Percentiles rank a stretch among this genome's conserved stretches.
phyloP scores from a whole-genome alignment of 2,797 vertebrate species.

The Anguilla pacifica region DNA sequence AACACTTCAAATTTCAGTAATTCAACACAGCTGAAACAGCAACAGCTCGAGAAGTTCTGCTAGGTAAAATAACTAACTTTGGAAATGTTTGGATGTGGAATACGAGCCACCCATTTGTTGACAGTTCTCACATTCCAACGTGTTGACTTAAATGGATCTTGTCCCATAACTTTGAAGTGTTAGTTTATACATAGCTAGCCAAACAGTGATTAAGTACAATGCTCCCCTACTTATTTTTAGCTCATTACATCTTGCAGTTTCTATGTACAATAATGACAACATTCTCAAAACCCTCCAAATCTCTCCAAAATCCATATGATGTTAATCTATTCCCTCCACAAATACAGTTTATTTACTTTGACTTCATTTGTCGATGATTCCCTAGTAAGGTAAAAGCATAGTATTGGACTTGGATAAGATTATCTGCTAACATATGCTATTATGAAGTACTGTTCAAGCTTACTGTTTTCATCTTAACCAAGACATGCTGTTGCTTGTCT shows the following conservation, averaged over 20 bases:
- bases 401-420: not conserved
- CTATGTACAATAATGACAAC: conserved; percentile 43
- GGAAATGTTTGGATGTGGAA: not conserved
- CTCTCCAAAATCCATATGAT: conserved; percentile 48
- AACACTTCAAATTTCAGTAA: not conserved
- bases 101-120: conserved; percentile 37
- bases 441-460: not conserved
- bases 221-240: conserved; percentile 68
- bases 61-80: conserved; percentile 2
- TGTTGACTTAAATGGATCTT: conserved; percentile 64
- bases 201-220: conserved; percentile 58
- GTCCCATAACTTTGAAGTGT: conserved; percentile 60
- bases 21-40: not conserved
- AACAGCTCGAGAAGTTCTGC: not conserved
- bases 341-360: not conserved
- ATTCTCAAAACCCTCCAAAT: conserved; percentile 44
- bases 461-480: not conserved
- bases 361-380: conserved; percentile 2
- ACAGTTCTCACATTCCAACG: conserved; percentile 58
- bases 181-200: conserved; percentile 46
- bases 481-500: not conserved
- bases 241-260: conserved; percentile 57
- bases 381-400: conserved; percentile 5
- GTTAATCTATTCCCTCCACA: not conserved
- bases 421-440: not conserved